These are phyloP conservation scores for Lamellibrachia satsuma DNA, from an alignment of 2,888 invertebrate genomes.

Conservation along the genomic window DNA sequence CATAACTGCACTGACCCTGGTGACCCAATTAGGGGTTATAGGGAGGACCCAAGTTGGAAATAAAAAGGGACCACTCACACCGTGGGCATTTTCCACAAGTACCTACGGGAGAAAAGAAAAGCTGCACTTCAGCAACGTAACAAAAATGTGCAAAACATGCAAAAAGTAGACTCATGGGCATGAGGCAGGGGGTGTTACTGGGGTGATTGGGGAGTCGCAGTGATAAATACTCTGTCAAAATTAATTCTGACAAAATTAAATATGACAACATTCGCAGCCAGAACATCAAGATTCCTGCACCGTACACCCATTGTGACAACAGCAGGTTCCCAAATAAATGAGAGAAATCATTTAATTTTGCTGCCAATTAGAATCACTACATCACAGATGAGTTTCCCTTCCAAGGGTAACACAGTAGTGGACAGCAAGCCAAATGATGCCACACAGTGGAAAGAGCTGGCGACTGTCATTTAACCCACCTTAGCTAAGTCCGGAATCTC, in stretches of 20 bases:
- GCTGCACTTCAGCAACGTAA: constrained; percentile 23
- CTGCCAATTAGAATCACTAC: too few relatives aligned
- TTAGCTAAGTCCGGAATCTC: constrained; percentile 98
- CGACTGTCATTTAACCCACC: constrained; percentile 64
- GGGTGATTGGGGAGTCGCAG: neutral
- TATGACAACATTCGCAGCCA: neutral
- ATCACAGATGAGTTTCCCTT: too few relatives aligned
- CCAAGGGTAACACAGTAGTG: too few relatives aligned
- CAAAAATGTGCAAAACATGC: constrained; percentile 28
- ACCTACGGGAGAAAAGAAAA: constrained; percentile 31
- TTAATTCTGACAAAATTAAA: neutral
- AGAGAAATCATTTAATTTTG: too few relatives aligned
- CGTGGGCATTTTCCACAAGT: constrained; percentile 34
- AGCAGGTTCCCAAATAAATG: too few relatives aligned
- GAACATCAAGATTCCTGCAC: neutral
- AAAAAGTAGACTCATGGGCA: neutral
- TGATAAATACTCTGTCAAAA: neutral
- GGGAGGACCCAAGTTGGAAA: neutral
- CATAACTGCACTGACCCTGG: neutral
- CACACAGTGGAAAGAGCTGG: neutral
- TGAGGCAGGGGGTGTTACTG: neutral
- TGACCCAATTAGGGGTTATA: neutral
- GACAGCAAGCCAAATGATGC: too few relatives aligned
- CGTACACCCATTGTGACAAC: too few relatives aligned
- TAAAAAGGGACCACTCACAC: constrained; percentile 33